Conservation (phyloP, 2,797 vertebrate genomes). For the Labroides dimidiatus region DNA sequence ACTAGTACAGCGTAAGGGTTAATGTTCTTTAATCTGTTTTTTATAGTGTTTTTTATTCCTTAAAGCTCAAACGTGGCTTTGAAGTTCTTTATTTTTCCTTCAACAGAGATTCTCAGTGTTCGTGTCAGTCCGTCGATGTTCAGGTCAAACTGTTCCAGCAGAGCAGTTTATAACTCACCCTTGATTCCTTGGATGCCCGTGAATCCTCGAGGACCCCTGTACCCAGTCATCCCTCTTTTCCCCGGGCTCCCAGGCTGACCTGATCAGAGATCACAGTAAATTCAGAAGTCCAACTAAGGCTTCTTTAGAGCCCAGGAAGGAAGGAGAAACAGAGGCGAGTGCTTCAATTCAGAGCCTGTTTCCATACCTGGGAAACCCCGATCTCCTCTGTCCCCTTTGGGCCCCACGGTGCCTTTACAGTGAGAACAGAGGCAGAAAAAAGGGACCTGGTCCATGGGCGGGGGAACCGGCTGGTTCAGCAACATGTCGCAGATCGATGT, state of each 20-base stretch:
- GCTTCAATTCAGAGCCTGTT: neutral
- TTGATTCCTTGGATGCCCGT: conserved; percentile 73
- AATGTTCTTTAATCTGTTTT: no score
- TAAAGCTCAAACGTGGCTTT: no score
- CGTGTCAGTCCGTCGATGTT: no score
- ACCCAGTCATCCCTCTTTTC: conserved; percentile 71
- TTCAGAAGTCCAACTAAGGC: no score
- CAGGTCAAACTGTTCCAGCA: no score
- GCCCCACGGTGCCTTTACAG: conserved; percentile 70
- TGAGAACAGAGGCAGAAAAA: conserved; percentile 76
- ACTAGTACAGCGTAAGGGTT: no score
- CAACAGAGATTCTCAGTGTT: no score
- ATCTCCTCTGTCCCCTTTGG: conserved; percentile 79
- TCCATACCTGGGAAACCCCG: conserved; percentile 70
- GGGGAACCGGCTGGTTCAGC: conserved; percentile 61
- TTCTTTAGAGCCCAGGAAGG: neutral
- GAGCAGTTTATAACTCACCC: conserved; percentile 61
- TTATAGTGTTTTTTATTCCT: no score
- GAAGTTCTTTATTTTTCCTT: no score
- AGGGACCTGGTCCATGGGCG: conserved; percentile 66
- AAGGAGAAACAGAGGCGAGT: no score
- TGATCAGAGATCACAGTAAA: conserved; percentile 32
- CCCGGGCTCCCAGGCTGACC: conserved; percentile 77
- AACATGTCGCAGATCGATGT: conserved; percentile 69
- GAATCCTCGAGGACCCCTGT: conserved; percentile 71